Base-by-base conservation (phyloP, 2,888 invertebrate species). In the Cordilura impudica region DNA sequence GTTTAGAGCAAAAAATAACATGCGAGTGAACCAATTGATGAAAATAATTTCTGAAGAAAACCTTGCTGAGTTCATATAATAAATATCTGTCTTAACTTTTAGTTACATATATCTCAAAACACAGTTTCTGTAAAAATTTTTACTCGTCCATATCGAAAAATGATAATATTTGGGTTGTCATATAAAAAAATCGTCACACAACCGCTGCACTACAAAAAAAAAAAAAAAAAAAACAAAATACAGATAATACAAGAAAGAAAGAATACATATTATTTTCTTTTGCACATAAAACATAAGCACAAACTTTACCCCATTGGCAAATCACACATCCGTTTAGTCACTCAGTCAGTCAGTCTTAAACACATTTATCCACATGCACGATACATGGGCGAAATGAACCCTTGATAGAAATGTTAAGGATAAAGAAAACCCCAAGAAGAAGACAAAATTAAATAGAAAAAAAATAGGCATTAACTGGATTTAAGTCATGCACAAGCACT, bases 381-480 rank as follows among this genome's bases (percentile, higher is more conserved):
- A 45, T 6, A 29, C 26, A 39, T 31, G 31, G 35, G 18, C 35
- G 16, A 47, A 53, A 23, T 35, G 54, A 71, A 66, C 72, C 61
- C 66, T 56, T 63, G 61, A 65, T 19, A 29, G 23, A 63, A 60
- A 53, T 47, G 21, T 26, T 51, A 10, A 35, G 53, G 39, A 74
- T 35, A 63, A n/a, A n/a, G n/a, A n/a, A 72, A 78, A 56, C 39
- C 39, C 72, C 43, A 18, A 63, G 35, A 60, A 43, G 1, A 21
- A n/a, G n/a, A n/a, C n/a, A n/a, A n/a, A n/a, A n/a, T n/a, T n/a
- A n/a, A 43, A 26, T n/a, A 43, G 39, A 31, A n/a, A 58, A 39
- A 58, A 61, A 56, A 67, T 56, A 69, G 63, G 56, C 65, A 78
- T 53, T 73, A 73, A 45, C 63, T 65, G 58, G 39, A 45, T 54